Evolutionary conservation across 2,113 vertebrate species (phyloP).

Genomic region (Hylia prasina): DNA sequence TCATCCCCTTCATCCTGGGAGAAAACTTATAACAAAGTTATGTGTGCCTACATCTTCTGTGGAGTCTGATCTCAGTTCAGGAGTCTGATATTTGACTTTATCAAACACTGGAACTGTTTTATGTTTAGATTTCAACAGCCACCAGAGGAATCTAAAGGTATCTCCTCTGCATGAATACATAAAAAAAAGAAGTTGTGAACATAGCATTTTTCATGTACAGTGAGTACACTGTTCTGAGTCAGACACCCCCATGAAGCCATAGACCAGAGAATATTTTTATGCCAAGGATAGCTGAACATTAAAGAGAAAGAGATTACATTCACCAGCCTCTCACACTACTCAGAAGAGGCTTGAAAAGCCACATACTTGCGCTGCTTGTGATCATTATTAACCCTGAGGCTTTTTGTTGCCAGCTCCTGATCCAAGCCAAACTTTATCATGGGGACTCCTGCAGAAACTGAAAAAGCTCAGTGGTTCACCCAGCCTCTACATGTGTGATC

Average conservation of each 20-base stretch:
- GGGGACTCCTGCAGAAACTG: not conserved
- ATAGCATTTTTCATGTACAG: not conserved
- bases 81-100: slow-evolving; percentile 24
- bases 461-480: not conserved
- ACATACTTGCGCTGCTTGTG: not conserved
- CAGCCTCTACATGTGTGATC: not conserved
- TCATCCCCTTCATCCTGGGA: slow-evolving; percentile 9
- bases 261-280: not conserved
- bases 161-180: not conserved
- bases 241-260: not conserved
- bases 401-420: not conserved
- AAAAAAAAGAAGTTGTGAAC: not conserved
- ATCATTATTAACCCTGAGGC: not conserved
- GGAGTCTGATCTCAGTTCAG: not conserved
- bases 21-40: slow-evolving; percentile 5
- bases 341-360: not conserved
- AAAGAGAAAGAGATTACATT: slow-evolving; percentile 18
- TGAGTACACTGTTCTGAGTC: not conserved
- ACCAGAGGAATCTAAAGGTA: not conserved
- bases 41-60: not conserved
- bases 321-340: slow-evolving; percentile 18
- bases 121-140: slow-evolving; percentile 25
- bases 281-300: slow-evolving; percentile 3
- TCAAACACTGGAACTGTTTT: slow-evolving; percentile 1
- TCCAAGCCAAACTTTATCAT: not conserved